These are phyloP conservation scores for Perdita meconis DNA, from an alignment of 2,888 invertebrate species.

Conservation along the genomic window DNA sequence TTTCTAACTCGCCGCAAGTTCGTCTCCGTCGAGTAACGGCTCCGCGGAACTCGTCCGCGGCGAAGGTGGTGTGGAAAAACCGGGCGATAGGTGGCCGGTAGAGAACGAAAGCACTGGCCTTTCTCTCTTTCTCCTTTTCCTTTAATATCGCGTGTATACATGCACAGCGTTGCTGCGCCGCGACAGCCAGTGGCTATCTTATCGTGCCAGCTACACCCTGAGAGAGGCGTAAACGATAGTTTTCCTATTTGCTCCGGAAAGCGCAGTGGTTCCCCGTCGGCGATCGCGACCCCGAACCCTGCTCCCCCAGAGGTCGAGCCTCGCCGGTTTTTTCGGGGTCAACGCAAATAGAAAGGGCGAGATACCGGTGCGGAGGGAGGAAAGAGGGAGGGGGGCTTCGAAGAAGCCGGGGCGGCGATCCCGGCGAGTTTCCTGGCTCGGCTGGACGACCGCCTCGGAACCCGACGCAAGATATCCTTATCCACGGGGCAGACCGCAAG, in stretches of 20 bases:
- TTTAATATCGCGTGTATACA: conserved; percentile 52
- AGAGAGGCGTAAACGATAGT: conserved; percentile 76
- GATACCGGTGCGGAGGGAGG: too few species aligned
- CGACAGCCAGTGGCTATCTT: conserved; percentile 70
- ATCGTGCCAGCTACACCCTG: conserved; percentile 72
- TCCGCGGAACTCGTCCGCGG: conserved; percentile 14
- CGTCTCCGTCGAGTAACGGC: background rate
- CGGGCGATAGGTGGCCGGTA: conserved; percentile 31
- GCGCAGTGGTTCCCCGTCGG: conserved; percentile 52
- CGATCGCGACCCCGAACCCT: conserved; percentile 42
- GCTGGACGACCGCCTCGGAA: conserved; percentile 40
- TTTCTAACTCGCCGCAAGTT: conserved; percentile 7
- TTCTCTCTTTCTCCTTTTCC: conserved; percentile 60
- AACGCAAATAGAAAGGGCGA: conserved; percentile 60
- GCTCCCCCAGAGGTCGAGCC: conserved; percentile 48
- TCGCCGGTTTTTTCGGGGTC: conserved; percentile 47
- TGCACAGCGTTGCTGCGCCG: conserved; percentile 28
- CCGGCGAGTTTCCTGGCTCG: conserved; percentile 38
- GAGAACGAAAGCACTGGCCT: conserved; percentile 48
- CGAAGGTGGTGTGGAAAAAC: conserved; percentile 40
- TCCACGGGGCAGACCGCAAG: conserved; percentile 70
- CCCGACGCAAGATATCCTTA: conserved; percentile 68
- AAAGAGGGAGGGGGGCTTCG: conserved; percentile 7
- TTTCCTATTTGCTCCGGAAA: conserved; percentile 62
- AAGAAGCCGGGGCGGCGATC: conserved; percentile 38